Base-by-base conservation (phyloP, 2,797 vertebrate genomes). In the Cyprinodon diabolis region DNA sequence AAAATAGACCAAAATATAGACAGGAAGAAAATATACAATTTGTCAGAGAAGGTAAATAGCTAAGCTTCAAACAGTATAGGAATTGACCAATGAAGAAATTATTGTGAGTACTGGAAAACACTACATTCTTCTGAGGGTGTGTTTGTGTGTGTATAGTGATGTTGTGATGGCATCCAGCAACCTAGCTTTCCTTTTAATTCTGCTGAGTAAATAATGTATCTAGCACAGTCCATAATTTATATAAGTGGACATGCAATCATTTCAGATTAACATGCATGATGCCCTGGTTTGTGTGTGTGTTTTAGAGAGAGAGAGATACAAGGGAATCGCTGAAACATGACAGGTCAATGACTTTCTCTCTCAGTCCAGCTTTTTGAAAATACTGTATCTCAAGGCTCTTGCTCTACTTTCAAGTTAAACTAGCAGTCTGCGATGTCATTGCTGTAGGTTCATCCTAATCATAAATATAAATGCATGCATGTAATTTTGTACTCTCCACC, bases 201-300 rank as follows among this genome's bases (percentile, higher is more conserved):
- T 89, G 72, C 84, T 76, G 81, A 90, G 92, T 95, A 92, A 94
- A 94, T 95, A 94, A 94, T 95, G 87, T 88, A 94, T 83, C 71
- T 60, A 57, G 63, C 76, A 69, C 68, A 79, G 88, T 92, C 87
- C 90, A 94, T 94, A 94, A 95, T 95, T 94, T 94, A 95, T 95
- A 92, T 94, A 94, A 95, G 92, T 94, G 93, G 94, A 94, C 93
- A 94, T 93, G 93, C 92, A 93, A 95, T 94, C 94, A 94, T 88
- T 93, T 95, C 89, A 92, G 88, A 94, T 95, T 94, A 95, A 90
- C 92, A 80, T 90, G 91, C 90, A 90, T 82, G 77, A 68, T 71
- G 85, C 73, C 66, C 77, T 63, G 12, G 83, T 83, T 71, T 84
- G 73, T 75, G 68, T 74, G 74, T 75, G 78, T 60, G 52, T 72